Evolutionary conservation across 2,797 vertebrate species (phyloP), one percentile per base, ranked within the genome.

Genomic region (Danio tinwini): DNA sequence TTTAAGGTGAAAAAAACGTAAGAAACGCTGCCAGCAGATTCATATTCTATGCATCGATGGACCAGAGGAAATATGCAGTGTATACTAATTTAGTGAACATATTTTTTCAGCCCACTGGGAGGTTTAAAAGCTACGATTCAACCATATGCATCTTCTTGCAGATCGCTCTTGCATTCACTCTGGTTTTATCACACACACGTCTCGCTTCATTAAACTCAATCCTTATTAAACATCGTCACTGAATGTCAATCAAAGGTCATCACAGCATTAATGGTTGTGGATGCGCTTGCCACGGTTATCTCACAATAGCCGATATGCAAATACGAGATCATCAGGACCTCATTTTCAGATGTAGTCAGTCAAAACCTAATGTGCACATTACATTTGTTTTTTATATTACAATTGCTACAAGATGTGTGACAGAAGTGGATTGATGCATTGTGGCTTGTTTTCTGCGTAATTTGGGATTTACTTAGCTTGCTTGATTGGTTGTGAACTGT

Each of bases 11-110:
- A 82, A 80, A 80, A 81, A 73, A 42, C 6, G 0, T 52, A 29
- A 53, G 47, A 74, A 53, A 47, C 44, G 47, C 56, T 50, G 29
- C 65, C 62, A 63, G 47, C 52, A 49, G 62, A 76, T 82, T 82
- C 50, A 80, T 80, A 69, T 79, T 79, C 71, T 50, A 55, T 68
- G 81, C 63, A 59, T 53, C 42, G 55, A 45, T 16, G 5, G 55
- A 70, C 63, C 62, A 45, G 58, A 55, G 52, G 44, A 64, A 81
- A 79, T 76, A 58, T 77, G 77, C 68, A 40, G 50, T 45, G 74
- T 82, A 82, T 84, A 82, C 77, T 82, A 76, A 82, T 85, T 85
- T 85, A 78, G 71, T 81, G 39, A 71, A 78, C 67, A 55, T 62
- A 72, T 75, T 82, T 42, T 58, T 67, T 29, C 55, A 65, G 50